A percentile compares a stretch with the other conserved stretches of the same genome.
Conservation (phyloP, 30 jellyfish, hydroid and myxozoan species). For the Hydractinia symbiolongicarpus region DNA sequence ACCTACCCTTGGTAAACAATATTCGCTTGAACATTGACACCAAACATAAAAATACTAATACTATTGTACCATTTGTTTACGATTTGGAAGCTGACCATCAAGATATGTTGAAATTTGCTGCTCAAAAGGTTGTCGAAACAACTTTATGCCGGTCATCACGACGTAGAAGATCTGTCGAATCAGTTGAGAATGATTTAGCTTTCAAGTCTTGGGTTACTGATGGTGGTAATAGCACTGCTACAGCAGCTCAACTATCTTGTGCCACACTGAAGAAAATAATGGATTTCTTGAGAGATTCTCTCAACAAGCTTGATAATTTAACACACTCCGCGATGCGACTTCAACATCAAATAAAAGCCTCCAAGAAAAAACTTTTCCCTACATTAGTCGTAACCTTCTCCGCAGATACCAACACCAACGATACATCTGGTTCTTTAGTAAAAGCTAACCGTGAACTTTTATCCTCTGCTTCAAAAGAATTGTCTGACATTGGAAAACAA, state of each 20-base stretch:
- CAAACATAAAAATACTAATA: background rate
- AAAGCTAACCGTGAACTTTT: slow-evolving; percentile 7
- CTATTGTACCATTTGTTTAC: background rate
- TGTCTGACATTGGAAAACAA: background rate
- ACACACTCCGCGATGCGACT: background rate
- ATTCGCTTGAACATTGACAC: background rate
- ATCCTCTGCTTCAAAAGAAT: background rate
- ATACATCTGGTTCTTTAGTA: background rate
- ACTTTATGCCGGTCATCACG: slow-evolving; percentile 7
- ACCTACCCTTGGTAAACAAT: slow-evolving; percentile 9
- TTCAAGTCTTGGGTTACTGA: slow-evolving; percentile 32
- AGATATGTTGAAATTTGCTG: slow-evolving; percentile 5
- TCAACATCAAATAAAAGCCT: background rate
- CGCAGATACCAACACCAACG: background rate
- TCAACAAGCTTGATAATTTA: background rate
- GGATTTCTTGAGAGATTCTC: background rate
- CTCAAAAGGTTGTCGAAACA: background rate
- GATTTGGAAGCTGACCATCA: background rate
- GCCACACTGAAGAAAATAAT: slow-evolving; percentile 25
- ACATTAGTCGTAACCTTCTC: background rate
- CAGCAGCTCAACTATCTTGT: slow-evolving; percentile 22
- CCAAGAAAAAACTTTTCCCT: background rate
- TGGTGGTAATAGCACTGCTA: background rate
- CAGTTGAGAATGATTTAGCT: background rate
- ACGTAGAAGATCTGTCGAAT: background rate